Conservation (phyloP, 2,113 vertebrate species). For the Dissostichus mawsoni region DNA sequence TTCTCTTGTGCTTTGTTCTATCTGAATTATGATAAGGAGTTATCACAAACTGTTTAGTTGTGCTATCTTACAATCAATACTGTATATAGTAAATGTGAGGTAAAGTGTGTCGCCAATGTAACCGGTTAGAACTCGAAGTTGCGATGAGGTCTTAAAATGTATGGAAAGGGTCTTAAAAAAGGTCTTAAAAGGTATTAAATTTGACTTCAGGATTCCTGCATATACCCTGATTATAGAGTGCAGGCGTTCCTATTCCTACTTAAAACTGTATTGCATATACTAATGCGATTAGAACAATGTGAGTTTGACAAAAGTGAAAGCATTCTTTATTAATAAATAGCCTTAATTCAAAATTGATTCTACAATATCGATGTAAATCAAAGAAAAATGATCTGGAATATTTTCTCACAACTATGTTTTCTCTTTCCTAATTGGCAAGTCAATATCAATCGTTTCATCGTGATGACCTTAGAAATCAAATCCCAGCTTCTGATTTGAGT, state of each 20-base stretch:
- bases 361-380: background rate
- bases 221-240: background rate
- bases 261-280: background rate
- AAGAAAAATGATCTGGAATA: background rate
- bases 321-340: too few relatives aligned
- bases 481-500: background rate
- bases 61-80: too few relatives aligned
- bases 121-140: too few relatives aligned
- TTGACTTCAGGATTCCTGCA: too few relatives aligned
- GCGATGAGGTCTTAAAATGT: too few relatives aligned
- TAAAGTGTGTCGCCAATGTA: too few relatives aligned
- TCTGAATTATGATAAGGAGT: too few relatives aligned
- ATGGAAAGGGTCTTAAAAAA: too few relatives aligned
- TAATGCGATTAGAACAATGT: background rate
- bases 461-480: constrained; percentile 16
- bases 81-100: too few relatives aligned
- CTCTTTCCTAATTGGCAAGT: background rate
- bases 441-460: background rate
- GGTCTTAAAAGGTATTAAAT: too few relatives aligned
- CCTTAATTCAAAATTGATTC: background rate
- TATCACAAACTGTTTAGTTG: too few relatives aligned
- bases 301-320: background rate
- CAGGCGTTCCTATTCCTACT: background rate
- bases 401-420: background rate
- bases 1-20: too few relatives aligned